Conservation (phyloP, 2,797 vertebrate species). For the Helicolenus hilgendorfi region DNA sequence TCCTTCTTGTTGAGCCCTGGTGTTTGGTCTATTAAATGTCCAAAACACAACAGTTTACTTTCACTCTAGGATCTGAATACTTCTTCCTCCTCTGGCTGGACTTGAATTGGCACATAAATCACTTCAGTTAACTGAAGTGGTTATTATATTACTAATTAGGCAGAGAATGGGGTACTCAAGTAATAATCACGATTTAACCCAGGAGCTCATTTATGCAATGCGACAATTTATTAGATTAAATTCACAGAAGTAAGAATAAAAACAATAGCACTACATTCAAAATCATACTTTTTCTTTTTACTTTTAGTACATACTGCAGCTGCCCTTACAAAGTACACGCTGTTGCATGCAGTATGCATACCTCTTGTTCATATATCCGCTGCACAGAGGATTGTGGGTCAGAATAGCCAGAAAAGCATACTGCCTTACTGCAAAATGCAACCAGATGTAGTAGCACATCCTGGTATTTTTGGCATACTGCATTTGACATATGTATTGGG, state of each 20-base stretch:
- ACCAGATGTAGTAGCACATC: too few species aligned
- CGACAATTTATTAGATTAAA: not conserved
- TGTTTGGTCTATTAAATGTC: not conserved
- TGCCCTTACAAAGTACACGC: too few species aligned
- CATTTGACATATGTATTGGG: too few species aligned
- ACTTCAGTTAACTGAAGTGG: not conserved
- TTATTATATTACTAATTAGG: not conserved
- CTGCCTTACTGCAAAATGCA: too few species aligned
- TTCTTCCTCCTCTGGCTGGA: not conserved
- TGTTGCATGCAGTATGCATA: too few species aligned
- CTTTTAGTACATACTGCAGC: too few species aligned
- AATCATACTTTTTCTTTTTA: too few species aligned
- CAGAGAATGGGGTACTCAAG: not conserved
- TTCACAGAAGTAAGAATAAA: not conserved
- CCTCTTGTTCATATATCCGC: too few species aligned
- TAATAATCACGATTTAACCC: not conserved
- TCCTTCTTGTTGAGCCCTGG: too few species aligned
- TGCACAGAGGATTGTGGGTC: too few species aligned
- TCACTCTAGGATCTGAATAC: not conserved
- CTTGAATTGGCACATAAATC: conserved; percentile 1
- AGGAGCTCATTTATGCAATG: not conserved
- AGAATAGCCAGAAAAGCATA: too few species aligned
- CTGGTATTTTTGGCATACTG: too few species aligned
- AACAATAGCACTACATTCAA: not conserved
- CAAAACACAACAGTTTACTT: not conserved